phyloP scores from a whole-genome alignment of 2,888 invertebrate genomes.

The Hirtodrosophila trivittata region DNA sequence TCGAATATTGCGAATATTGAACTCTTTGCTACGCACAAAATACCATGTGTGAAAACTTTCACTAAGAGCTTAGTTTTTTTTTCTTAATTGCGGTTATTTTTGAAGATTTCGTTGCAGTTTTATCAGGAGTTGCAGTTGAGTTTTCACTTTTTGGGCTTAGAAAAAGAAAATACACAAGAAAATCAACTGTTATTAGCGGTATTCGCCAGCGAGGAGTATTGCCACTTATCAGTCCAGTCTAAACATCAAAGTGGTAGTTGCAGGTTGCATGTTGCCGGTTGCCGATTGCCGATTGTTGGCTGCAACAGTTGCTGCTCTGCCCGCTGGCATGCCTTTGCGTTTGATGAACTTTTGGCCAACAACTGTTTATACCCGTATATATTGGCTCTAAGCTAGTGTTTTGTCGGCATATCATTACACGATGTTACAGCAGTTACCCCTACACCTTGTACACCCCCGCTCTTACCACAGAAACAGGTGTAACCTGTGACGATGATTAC shows the following conservation, averaged over 20 bases:
- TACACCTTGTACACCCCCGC: conserved; percentile 6
- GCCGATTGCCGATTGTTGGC: conserved; percentile 20
- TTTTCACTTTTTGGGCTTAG: conserved; percentile 22
- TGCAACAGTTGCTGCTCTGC: conserved; percentile 10
- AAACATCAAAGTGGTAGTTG: conserved; percentile 47
- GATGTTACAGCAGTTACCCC: conserved; percentile 39
- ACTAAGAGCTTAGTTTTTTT: conserved; percentile 39
- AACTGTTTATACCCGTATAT: neutral
- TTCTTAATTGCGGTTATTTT: too few species aligned
- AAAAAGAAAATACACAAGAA: conserved; percentile 14
- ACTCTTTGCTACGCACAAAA: conserved; percentile 49
- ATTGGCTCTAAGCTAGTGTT: conserved; percentile 35
- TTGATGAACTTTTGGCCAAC: conserved; percentile 68
- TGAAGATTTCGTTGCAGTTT: conserved; percentile 27
- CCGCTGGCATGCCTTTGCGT: conserved; percentile 52
- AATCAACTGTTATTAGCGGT: conserved; percentile 54
- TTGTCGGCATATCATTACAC: conserved; percentile 73
- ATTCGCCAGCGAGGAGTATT: conserved; percentile 15
- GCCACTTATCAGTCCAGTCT: conserved; percentile 36
- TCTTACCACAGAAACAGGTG: conserved; percentile 60
- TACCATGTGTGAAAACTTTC: conserved; percentile 63
- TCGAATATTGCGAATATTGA: conserved; percentile 68
- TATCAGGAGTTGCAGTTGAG: conserved; percentile 19
- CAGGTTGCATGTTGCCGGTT: conserved; percentile 25
- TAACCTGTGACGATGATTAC: conserved; percentile 71